phyloP scores from a whole-genome alignment of 2,113 vertebrate genomes.

The Nerophis lumbriciformis region DNA sequence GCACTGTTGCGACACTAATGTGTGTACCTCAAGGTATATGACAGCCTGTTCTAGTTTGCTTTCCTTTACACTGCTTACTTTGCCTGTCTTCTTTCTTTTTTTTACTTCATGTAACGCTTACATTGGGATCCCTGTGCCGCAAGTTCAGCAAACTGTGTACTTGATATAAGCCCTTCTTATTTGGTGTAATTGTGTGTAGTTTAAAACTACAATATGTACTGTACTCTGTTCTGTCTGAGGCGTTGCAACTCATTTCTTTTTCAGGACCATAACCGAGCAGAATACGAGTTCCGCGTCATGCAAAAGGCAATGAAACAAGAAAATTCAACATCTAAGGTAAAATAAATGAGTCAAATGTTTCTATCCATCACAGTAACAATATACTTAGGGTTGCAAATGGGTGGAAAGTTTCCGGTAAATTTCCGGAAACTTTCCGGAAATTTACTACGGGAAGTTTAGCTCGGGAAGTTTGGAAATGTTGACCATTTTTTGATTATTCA shows the following conservation, averaged over 20 bases:
- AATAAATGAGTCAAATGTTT: not conserved
- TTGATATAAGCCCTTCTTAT: too few relatives aligned
- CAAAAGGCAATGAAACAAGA: slow-evolving; percentile 81
- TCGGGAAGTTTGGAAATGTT: too few relatives aligned
- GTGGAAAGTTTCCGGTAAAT: too few relatives aligned
- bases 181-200: too few relatives aligned
- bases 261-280: slow-evolving; percentile 84
- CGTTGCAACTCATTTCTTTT: slow-evolving; percentile 13
- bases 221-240: too few relatives aligned
- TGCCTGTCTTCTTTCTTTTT: not conserved
- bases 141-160: too few relatives aligned
- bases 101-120: not conserved
- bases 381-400: too few relatives aligned
- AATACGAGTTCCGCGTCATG: slow-evolving; percentile 86
- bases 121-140: too few relatives aligned
- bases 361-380: not conserved
- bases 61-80: not conserved
- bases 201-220: too few relatives aligned
- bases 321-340: slow-evolving; percentile 75
- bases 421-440: too few relatives aligned
- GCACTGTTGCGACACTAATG: not conserved
- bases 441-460: too few relatives aligned
- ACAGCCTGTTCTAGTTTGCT: not conserved
- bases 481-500: too few relatives aligned
- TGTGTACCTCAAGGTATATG: not conserved